Percentiles rank a stretch among this genome's conserved stretches.
Evolutionary conservation across 2,888 invertebrate species (phyloP).

Genomic region (Diarsia mendica): DNA sequence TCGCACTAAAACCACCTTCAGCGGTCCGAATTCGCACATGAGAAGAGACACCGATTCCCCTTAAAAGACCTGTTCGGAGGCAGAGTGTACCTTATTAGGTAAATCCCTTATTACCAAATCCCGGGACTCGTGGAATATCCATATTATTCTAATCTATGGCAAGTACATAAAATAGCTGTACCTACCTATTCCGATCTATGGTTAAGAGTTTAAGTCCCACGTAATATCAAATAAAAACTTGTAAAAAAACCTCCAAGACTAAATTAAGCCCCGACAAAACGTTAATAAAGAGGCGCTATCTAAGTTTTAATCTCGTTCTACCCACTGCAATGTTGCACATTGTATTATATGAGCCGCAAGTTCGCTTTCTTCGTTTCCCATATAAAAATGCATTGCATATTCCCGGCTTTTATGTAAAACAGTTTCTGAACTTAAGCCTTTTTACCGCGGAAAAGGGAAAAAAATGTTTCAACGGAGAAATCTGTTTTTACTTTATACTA

Average conservation of each 20-base stretch:
- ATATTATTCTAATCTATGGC: no score
- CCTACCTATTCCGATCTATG: no score
- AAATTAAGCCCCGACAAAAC: conserved; percentile 50
- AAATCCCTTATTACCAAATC: no score
- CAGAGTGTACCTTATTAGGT: no score
- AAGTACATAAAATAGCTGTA: no score
- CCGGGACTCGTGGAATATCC: no score
- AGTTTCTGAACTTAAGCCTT: conserved; percentile 73
- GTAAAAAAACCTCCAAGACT: conserved; percentile 32
- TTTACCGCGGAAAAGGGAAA: conserved; percentile 61
- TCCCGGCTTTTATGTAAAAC: conserved; percentile 71
- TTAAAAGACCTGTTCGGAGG: no score
- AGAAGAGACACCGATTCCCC: no score
- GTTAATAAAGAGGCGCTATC: conserved; percentile 55
- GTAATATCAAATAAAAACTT: conserved; percentile 1
- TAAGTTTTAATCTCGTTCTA: conserved; percentile 63
- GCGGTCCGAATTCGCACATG: no score
- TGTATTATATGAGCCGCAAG: conserved; percentile 57
- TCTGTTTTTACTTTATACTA: conserved; percentile 64
- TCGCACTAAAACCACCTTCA: no score
- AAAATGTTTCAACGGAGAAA: conserved; percentile 65
- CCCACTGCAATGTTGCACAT: conserved; percentile 55
- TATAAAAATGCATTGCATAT: conserved; percentile 72
- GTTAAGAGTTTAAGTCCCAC: no score
- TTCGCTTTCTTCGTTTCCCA: conserved; percentile 45